Conservation (phyloP, 2,113 vertebrate species). For the Amphilophus citrinellus region DNA sequence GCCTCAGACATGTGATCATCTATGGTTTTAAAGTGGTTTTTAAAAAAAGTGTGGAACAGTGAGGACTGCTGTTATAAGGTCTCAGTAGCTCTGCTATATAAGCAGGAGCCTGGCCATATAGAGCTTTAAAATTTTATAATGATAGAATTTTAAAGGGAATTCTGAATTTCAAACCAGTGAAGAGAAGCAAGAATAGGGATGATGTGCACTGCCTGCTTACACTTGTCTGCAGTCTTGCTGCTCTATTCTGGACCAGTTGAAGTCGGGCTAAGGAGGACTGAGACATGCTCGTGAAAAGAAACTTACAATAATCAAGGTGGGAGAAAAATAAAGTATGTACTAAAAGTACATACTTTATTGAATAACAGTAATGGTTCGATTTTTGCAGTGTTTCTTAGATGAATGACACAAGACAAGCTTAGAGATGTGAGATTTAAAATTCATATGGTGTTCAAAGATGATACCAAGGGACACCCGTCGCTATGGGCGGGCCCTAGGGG, state of each 20-base stretch:
- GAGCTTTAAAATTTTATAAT: not conserved
- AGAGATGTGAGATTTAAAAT: not conserved
- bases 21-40: no score
- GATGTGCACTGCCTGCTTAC: rapidly evolving
- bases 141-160: not conserved
- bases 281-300: not conserved
- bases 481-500: no score
- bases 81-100: not conserved
- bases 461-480: rapidly evolving
- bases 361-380: not conserved
- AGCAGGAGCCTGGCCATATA: not conserved
- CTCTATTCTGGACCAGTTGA: not conserved
- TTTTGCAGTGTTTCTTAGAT: not conserved
- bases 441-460: not conserved
- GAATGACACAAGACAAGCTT: not conserved
- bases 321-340: not conserved
- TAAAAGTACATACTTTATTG: not conserved
- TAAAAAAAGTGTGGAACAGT: no score
- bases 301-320: not conserved
- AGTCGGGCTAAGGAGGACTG: not conserved
- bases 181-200: not conserved
- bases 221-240: not conserved
- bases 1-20: no score
- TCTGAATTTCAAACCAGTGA: not conserved
- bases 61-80: no score